Base-by-base conservation (phyloP, 2,797 vertebrate genomes). In the Cottoperca gobio region DNA sequence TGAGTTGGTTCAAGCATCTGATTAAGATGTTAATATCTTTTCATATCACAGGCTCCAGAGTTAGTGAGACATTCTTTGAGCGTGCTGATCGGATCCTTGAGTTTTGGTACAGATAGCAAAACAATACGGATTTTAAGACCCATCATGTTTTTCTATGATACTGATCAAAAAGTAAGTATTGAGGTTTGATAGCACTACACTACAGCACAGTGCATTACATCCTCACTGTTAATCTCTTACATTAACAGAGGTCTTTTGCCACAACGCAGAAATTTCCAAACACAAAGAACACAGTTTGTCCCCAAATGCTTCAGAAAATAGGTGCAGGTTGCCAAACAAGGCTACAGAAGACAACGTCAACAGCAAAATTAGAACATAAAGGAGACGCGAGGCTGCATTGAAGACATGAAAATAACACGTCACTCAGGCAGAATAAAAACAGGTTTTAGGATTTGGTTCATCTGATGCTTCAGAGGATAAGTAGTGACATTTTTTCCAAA, bases 401-500 rank as follows among this genome's bases (percentile, higher is more conserved):
- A 76, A 64, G 58, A 55, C 23, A 43, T 48, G 24, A 82, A 86
- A 84, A 82, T 77, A 81, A 71, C 66, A n/a, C 12, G 61, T 59
- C 83, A 81, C 24, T 70, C 71, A 73, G 26, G 35, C 53, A 49
- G 66, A 64, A 60, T 81, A 31, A 69, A 76, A 76, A 40, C 54
- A 61, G 37, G 39, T 62, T 49, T 76, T 31, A 59, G 60, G 73
- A 81, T 85, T 78, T 72, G 33, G 9, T 75, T 76, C 23, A 69
- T 77, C 49, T 72, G 83, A 87, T 84, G 79, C 52, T 75, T 75
- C 60, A 69, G 45, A 76, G 60, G 71, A 79, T 67, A 73, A 70
- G 62, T 48, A 77, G 39, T 55, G 58, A 83, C 70, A 55, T 79
- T 50, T 60, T 48, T 43, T 52, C 24, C 61, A 63, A 71, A 39